phyloP scores from a whole-genome alignment of 2,888 invertebrate genomes.

The Xestoiulus laeticollis region DNA sequence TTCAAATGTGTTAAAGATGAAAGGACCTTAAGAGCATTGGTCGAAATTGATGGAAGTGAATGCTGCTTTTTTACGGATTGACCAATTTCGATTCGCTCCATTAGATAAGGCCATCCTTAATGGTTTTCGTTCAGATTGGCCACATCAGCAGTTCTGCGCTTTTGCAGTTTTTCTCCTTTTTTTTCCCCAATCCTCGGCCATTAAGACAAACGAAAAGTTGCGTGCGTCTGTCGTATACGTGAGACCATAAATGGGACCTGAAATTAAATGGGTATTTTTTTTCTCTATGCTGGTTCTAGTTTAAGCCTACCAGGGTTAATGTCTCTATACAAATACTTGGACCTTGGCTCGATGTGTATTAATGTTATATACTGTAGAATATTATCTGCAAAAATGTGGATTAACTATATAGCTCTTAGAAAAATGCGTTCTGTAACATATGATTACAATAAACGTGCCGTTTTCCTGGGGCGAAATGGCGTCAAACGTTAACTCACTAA shows the following conservation, averaged over 20 bases:
- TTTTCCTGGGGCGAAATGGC: too few relatives aligned
- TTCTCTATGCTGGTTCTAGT: background rate
- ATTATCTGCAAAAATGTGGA: background rate
- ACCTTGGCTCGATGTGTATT: background rate
- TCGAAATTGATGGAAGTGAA: background rate
- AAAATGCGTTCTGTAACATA: too few relatives aligned
- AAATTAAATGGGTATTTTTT: background rate
- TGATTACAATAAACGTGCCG: too few relatives aligned
- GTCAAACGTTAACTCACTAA: too few relatives aligned
- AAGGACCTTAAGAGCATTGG: background rate
- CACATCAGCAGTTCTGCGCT: background rate
- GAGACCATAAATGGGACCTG: background rate
- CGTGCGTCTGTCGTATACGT: background rate
- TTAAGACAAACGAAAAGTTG: background rate
- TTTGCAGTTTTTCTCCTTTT: background rate
- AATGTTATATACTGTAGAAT: too few relatives aligned
- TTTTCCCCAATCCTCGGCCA: background rate
- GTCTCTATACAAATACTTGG: too few relatives aligned
- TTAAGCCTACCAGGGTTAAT: background rate
- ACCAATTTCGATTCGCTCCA: conserved; percentile 1
- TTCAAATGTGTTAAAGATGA: conserved; percentile 9
- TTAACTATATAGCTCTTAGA: too few relatives aligned
- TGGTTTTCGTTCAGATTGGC: background rate
- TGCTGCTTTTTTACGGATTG: conserved; percentile 9
- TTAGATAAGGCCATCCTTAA: conserved; percentile 1